These are phyloP conservation scores for Amblyjoppa proteus DNA, from an alignment of 2,888 invertebrate species.

Conservation along the genomic window DNA sequence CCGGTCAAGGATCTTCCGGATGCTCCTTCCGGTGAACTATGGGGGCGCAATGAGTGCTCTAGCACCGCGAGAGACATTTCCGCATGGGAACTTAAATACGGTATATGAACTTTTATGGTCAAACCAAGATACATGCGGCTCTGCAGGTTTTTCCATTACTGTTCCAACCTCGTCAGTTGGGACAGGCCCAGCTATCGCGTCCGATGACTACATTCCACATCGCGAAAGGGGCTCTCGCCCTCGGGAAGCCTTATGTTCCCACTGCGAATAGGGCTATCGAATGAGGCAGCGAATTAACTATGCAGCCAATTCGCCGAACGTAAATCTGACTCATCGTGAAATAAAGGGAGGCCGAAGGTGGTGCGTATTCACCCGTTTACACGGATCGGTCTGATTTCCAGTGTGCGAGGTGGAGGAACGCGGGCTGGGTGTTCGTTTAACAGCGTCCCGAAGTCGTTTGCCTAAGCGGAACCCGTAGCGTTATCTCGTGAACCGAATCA, in stretches of 20 bases:
- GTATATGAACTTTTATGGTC: neutral
- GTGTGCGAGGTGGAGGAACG: constrained; percentile 3
- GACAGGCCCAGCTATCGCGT: neutral
- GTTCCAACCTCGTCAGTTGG: neutral
- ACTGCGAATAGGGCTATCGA: neutral
- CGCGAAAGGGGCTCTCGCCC: neutral
- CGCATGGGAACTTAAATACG: neutral
- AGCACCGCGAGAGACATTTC: too few species aligned
- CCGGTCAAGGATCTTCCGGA: neutral
- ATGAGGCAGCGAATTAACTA: constrained; percentile 1
- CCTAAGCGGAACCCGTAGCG: constrained; percentile 73
- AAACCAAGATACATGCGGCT: constrained; percentile 1
- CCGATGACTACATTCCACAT: constrained; percentile 10
- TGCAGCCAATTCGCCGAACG: constrained; percentile 18
- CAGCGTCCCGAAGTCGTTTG: constrained; percentile 71
- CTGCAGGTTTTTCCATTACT: neutral
- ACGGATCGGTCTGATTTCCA: constrained; percentile 36
- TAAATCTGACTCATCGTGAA: constrained; percentile 33
- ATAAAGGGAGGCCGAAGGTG: neutral
- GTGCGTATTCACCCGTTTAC: constrained; percentile 34
- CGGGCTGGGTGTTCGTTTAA: constrained; percentile 38
- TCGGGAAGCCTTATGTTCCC: constrained; percentile 3
- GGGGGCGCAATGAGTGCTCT: neutral
- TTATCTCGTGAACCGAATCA: constrained; percentile 80
- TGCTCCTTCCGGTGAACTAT: neutral